Base-by-base conservation (phyloP, 2,888 invertebrate genomes). In the Serrognathus titanus region DNA sequence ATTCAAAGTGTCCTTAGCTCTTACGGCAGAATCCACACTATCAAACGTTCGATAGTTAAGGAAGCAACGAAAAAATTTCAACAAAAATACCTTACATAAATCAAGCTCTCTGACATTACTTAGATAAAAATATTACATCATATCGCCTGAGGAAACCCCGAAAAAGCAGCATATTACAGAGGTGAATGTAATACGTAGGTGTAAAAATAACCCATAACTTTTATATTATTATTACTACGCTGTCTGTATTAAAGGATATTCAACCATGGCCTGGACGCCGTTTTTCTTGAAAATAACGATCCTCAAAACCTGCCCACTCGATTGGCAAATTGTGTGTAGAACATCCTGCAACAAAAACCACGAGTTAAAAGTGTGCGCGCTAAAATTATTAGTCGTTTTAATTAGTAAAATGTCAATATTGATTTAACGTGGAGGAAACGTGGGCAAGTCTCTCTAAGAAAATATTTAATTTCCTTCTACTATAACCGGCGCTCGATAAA, bases 231-330 rank as follows among this genome's bases (percentile, higher is more conserved):
- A 16, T 16, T 11, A 3, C 3, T 13, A 43, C 43, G 8, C 8
- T 11, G n/a, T n/a, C 8, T 11, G 9, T 11, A 11, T 16, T 43
- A 88, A 94, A 94, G 94, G 94, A 94, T 94, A 94, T 92, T 97
- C 97, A 71, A 98, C 95, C 96, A 98, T 96, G 61, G 96, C 96
- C 80, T 97, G 97, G 8, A 97, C 94, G 64, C 96, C 97, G 76
- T 97, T 96, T 81, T 97, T 97, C 86, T 96, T 96, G 83, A 97
- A 97, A 74, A 99, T 97, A 63, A 98, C 98, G 79, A 99, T 97
- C 75, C 98, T 88, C 69, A 94, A 87, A 43, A 99, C 97, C 77
- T 93, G 91, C 48, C 98, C 98, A 82, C 92, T 94, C 61, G 94
- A 89, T 70, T 89, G 86, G 80, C 95, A 96, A 78, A 99, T 98